phyloP scores from a whole-genome alignment of 2,888 invertebrate species.

The Lepidocyrtoides sp. region DNA sequence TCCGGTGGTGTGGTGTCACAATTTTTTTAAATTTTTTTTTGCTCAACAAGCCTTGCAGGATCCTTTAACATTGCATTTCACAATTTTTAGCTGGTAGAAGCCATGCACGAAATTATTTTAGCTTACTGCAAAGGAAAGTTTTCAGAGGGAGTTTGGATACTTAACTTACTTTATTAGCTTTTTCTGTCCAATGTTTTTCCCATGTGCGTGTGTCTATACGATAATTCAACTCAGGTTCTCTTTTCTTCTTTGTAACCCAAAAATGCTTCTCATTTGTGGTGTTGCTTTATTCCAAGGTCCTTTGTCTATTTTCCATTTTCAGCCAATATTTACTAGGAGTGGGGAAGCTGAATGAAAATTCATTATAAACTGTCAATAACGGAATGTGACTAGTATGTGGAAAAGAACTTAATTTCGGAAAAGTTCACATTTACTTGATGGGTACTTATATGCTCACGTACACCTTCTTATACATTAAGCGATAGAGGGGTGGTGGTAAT shows the following conservation, averaged over 20 bases:
- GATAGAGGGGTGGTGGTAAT: too few relatives aligned
- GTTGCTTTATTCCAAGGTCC: slow-evolving; percentile 19
- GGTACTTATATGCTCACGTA: not conserved
- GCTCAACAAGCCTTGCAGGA: too few relatives aligned
- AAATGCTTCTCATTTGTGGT: slow-evolving; percentile 14
- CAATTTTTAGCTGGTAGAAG: not conserved
- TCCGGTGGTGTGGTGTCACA: not conserved
- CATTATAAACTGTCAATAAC: slow-evolving; percentile 76
- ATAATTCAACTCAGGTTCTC: slow-evolving; percentile 6
- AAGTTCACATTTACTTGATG: slow-evolving; percentile 16
- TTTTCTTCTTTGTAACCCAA: not conserved
- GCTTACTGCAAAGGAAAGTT: not conserved
- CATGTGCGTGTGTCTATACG: not conserved
- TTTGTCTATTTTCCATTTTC: slow-evolving; percentile 47
- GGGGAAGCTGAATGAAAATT: slow-evolving; percentile 52
- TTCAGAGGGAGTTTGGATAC: slow-evolving; percentile 17
- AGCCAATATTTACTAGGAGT: slow-evolving; percentile 23
- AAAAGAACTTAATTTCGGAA: slow-evolving; percentile 66
- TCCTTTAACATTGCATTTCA: not conserved
- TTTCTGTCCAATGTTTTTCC: not conserved
- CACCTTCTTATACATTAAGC: not conserved
- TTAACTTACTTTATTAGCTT: not conserved
- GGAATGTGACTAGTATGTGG: slow-evolving; percentile 34
- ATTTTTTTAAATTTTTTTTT: not conserved
- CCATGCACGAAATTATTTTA: slow-evolving; percentile 18